phyloP scores from a whole-genome alignment of 2,888 invertebrate species.

The Euplagia quadripunctaria region DNA sequence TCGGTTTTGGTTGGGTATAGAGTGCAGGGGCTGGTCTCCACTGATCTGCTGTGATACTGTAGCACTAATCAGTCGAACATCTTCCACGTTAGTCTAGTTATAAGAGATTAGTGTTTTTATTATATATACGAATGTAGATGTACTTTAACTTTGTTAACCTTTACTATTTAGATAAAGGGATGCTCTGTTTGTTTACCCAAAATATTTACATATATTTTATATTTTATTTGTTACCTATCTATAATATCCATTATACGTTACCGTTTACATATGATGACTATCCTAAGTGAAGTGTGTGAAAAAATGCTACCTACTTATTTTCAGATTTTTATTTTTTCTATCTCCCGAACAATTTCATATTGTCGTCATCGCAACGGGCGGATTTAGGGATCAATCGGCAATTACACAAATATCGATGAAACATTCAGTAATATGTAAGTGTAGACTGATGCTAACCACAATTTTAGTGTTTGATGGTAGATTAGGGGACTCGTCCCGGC shows the following conservation, averaged over 20 bases:
- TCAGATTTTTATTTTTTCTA: constrained; percentile 87
- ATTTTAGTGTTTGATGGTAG: constrained; percentile 81
- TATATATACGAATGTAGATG: constrained; percentile 75
- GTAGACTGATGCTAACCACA: constrained; percentile 68
- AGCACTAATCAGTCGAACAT: constrained; percentile 81
- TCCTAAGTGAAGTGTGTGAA: constrained; percentile 84
- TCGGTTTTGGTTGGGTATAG: constrained; percentile 52
- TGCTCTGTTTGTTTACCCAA: constrained; percentile 77
- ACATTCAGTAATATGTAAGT: constrained; percentile 77
- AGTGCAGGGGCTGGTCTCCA: constrained; percentile 72
- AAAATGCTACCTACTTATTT: constrained; percentile 86
- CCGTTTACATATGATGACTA: constrained; percentile 77
- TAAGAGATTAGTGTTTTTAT: constrained; percentile 83
- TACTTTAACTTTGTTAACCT: constrained; percentile 83
- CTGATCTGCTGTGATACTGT: constrained; percentile 85
- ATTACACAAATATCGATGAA: constrained; percentile 74
- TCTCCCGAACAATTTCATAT: constrained; percentile 83
- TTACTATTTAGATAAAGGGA: constrained; percentile 80
- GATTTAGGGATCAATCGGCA: constrained; percentile 79
- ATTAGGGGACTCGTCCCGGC: constrained; percentile 76
- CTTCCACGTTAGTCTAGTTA: constrained; percentile 83
- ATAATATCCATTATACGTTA: constrained; percentile 73
- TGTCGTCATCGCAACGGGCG: constrained; percentile 72
- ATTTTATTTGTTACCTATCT: constrained; percentile 75
- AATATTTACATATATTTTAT: constrained; percentile 77